Evolutionary conservation across 2,797 vertebrate species (phyloP).

Genomic region (Lagorchestes hirsutus): DNA sequence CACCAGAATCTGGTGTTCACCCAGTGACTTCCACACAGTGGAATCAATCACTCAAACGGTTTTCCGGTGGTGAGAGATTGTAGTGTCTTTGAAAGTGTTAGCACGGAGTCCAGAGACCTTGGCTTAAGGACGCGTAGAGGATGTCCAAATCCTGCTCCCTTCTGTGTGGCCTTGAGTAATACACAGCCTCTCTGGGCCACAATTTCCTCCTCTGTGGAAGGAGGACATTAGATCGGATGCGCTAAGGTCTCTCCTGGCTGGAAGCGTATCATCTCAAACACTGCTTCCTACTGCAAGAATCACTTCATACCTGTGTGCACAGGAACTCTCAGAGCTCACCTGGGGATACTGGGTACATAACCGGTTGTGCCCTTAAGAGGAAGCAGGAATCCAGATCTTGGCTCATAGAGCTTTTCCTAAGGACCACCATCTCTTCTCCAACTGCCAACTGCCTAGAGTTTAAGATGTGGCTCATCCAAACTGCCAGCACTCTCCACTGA

Average conservation of each 20-base stretch:
- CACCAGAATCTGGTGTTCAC: background rate
- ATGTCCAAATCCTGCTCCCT: background rate
- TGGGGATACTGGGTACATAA: background rate
- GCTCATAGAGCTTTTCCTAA: background rate
- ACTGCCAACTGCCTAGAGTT: background rate
- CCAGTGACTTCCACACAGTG: background rate
- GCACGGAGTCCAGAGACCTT: background rate
- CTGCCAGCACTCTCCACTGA: rapidly evolving
- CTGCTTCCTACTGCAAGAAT: background rate
- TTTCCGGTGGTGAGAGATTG: background rate
- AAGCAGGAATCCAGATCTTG: background rate
- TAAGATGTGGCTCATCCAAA: background rate
- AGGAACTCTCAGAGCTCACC: background rate
- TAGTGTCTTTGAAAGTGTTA: background rate
- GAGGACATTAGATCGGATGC: background rate
- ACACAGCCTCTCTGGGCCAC: background rate
- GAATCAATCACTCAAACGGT: background rate
- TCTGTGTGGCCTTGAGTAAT: background rate
- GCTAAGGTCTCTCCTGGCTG: background rate
- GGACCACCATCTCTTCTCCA: background rate
- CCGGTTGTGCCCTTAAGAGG: background rate
- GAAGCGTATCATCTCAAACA: background rate
- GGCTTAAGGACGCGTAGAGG: background rate
- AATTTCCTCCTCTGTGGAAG: background rate
- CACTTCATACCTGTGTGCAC: background rate